phyloP scores from a whole-genome alignment of 2,888 invertebrate species.

The Vesta saturnalis region DNA sequence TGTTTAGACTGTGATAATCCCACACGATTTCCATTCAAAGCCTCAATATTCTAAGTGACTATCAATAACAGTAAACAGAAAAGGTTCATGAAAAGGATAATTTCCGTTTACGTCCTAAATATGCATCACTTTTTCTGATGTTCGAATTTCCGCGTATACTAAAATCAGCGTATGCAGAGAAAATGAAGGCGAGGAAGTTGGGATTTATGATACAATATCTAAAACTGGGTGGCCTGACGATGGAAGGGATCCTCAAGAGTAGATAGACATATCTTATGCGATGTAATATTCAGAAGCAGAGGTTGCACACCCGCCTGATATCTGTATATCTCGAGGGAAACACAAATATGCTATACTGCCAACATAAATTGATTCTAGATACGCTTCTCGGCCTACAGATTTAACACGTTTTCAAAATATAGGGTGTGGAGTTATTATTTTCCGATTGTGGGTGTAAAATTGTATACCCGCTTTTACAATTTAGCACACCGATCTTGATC shows the following conservation, averaged over 20 bases:
- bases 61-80: constrained; percentile 35
- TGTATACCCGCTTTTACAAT: constrained; percentile 22
- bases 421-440: constrained; percentile 57
- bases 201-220: constrained; percentile 39
- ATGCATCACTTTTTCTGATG: constrained; percentile 34
- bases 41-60: constrained; percentile 21
- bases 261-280: constrained; percentile 44
- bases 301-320: constrained; percentile 55
- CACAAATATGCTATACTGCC: constrained; percentile 64
- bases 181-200: constrained; percentile 26
- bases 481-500: neutral
- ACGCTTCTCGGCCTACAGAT: constrained; percentile 57
- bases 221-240: constrained; percentile 30
- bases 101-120: constrained; percentile 37
- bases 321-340: constrained; percentile 58
- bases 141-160: constrained; percentile 23
- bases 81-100: constrained; percentile 36
- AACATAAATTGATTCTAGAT: constrained; percentile 63
- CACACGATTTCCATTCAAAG: constrained; percentile 6
- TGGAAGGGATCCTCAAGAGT: constrained; percentile 33
- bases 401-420: constrained; percentile 59
- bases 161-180: constrained; percentile 19
- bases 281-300: constrained; percentile 54
- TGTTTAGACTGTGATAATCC: constrained; percentile 22
- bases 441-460: constrained; percentile 35